Percentiles rank a stretch among this genome's conserved stretches.
These are phyloP conservation scores for Rhizoglyphus robini DNA, from an alignment of 1,140 invertebrate genomes.

Conservation along the genomic window DNA sequence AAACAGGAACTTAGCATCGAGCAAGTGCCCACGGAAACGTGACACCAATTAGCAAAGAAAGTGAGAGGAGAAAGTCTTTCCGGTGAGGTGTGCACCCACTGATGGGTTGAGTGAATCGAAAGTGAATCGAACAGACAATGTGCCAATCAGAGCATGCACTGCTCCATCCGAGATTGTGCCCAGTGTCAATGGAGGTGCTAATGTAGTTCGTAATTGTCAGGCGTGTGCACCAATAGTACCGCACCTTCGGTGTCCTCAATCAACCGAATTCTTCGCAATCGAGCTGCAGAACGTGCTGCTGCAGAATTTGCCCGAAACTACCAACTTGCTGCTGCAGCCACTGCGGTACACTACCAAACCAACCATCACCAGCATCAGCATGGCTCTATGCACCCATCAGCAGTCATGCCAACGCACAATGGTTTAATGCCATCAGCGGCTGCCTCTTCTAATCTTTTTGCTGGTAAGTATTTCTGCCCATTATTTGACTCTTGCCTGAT, in stretches of 20 bases:
- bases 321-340: constrained; percentile 73
- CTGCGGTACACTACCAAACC: constrained; percentile 31
- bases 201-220: constrained; percentile 32
- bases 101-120: too few species aligned
- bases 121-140: constrained; percentile 18
- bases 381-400: constrained; percentile 28
- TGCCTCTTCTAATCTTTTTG: constrained; percentile 20
- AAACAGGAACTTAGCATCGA: too few species aligned
- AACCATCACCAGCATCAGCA: constrained; percentile 5
- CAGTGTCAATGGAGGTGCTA: too few species aligned
- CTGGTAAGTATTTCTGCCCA: constrained; percentile 8
- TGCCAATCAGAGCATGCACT: not conserved
- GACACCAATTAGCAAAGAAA: not conserved
- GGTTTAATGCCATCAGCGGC: constrained; percentile 1
- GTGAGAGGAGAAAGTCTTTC: constrained; percentile 25
- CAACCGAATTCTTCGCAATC: constrained; percentile 69
- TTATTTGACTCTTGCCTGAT: constrained; percentile 8
- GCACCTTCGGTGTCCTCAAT: constrained; percentile 77
- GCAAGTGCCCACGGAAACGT: too few species aligned
- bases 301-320: constrained; percentile 69
- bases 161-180: too few species aligned
- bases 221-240: constrained; percentile 76
- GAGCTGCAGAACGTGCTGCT: constrained; percentile 78
- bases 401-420: constrained; percentile 17
- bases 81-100: too few species aligned